These are phyloP conservation scores for Drosophila demipolita DNA, from an alignment of 2,888 invertebrate genomes.

Conservation along the genomic window DNA sequence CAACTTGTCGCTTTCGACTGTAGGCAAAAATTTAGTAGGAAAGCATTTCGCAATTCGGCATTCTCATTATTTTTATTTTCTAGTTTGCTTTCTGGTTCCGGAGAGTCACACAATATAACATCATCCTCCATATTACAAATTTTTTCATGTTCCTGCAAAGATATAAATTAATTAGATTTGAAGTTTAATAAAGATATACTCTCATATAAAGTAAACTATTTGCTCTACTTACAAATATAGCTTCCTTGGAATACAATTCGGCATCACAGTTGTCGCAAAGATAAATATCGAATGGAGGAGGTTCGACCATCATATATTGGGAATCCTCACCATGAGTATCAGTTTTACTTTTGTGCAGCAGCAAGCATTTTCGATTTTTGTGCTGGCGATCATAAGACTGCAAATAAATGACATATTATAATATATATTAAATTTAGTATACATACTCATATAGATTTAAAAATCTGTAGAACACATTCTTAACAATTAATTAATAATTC, in stretches of 20 bases:
- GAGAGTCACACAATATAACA: conserved; percentile 85
- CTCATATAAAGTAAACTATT: not conserved
- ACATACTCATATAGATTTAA: not conserved
- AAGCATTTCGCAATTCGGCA: conserved; percentile 83
- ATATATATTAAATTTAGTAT: no score
- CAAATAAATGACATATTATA: conserved; percentile 24
- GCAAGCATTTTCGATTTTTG: conserved; percentile 85
- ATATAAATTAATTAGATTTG: conserved; percentile 26
- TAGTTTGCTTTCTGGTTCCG: conserved; percentile 74
- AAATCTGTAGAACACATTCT: not conserved
- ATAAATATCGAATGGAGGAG: conserved; percentile 88
- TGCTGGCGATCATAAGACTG: conserved; percentile 85
- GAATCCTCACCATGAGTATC: conserved; percentile 78
- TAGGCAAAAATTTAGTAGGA: conserved; percentile 86
- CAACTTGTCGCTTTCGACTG: conserved; percentile 58
- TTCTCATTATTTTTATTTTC: conserved; percentile 75
- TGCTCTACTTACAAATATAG: conserved; percentile 85
- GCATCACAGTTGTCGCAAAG: conserved; percentile 91
- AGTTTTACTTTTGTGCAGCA: conserved; percentile 84
- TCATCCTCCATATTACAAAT: conserved; percentile 84
- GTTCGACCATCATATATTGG: conserved; percentile 87
- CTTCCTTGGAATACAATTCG: conserved; percentile 87
- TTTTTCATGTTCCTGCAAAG: conserved; percentile 85
- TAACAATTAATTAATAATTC: not conserved
- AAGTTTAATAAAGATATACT: not conserved